Evolutionary conservation across 2,797 vertebrate genomes (phyloP).

Genomic region (Hippopotamyrus pictus): DNA sequence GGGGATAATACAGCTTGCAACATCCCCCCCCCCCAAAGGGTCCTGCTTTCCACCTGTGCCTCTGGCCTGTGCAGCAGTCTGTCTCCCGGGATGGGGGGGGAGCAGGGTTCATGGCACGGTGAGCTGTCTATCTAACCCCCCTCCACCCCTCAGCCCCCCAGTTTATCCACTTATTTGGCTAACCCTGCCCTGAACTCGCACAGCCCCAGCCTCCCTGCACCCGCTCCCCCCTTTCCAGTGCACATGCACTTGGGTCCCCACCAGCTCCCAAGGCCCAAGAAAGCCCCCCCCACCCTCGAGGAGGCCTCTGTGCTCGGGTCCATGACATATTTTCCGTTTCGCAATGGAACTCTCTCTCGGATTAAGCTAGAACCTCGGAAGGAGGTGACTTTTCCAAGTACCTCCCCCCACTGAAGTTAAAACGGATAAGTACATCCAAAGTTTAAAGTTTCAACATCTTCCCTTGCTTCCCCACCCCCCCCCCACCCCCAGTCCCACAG

Average conservation of each 20-base stretch:
- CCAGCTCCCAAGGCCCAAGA: neutral
- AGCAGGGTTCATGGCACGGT: slow-evolving; percentile 61
- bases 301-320: neutral
- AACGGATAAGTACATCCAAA: slow-evolving; percentile 10
- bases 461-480: neutral
- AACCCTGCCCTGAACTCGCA: slow-evolving; percentile 87
- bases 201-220: neutral
- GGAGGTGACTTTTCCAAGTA: neutral
- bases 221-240: slow-evolving; percentile 42
- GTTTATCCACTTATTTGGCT: slow-evolving; percentile 95
- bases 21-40: slow-evolving; percentile 34
- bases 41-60: slow-evolving; percentile 69
- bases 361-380: neutral
- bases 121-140: slow-evolving; percentile 61
- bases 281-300: neutral
- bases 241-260: slow-evolving; percentile 34
- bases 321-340: slow-evolving; percentile 20
- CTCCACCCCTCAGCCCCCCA: slow-evolving; percentile 28
- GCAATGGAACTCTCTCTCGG: neutral
- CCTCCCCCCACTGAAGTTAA: neutral
- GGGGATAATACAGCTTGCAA: slow-evolving; percentile 21
- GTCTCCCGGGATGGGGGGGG: slow-evolving; percentile 61
- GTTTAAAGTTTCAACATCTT: slow-evolving; percentile 8
- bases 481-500: neutral
- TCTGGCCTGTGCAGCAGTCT: slow-evolving; percentile 55